Conservation (phyloP, 92 coral and sea anemone genomes). For the Porites evermanni region DNA sequence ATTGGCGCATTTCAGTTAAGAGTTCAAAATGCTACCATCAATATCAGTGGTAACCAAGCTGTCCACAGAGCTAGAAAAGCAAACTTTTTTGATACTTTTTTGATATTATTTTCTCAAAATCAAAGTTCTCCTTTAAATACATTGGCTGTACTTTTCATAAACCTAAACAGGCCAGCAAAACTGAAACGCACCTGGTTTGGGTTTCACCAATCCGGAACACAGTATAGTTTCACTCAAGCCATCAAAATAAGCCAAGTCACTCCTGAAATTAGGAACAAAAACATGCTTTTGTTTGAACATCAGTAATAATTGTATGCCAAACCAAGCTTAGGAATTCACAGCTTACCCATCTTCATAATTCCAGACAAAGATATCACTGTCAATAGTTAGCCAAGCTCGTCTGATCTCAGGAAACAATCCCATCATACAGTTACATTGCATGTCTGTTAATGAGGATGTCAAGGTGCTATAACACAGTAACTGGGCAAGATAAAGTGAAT, state of each 20-base stretch:
- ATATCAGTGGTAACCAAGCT: no score
- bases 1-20: no score
- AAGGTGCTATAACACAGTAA: neutral
- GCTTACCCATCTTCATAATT: constrained; percentile 98
- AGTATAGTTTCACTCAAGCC: constrained; percentile 98
- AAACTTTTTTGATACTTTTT: no score
- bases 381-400: constrained; percentile 97
- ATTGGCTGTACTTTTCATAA: no score
- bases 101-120: no score
- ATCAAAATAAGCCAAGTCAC: constrained; percentile 98
- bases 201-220: constrained; percentile 91
- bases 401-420: constrained; percentile 98
- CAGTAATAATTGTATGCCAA: neutral
- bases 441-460: constrained; percentile 55
- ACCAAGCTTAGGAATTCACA: neutral
- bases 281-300: neutral
- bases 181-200: constrained; percentile 83
- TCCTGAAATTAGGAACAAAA: constrained; percentile 53
- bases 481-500: neutral
- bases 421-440: constrained; percentile 99
- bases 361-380: constrained; percentile 99
- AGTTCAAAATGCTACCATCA: no score
- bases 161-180: no score
- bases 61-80: no score
- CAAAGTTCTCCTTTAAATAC: no score